A percentile compares a stretch with the other conserved stretches of the same genome.
Conservation (phyloP, 1,140 invertebrate species). For the Tribolium castaneum region DNA sequence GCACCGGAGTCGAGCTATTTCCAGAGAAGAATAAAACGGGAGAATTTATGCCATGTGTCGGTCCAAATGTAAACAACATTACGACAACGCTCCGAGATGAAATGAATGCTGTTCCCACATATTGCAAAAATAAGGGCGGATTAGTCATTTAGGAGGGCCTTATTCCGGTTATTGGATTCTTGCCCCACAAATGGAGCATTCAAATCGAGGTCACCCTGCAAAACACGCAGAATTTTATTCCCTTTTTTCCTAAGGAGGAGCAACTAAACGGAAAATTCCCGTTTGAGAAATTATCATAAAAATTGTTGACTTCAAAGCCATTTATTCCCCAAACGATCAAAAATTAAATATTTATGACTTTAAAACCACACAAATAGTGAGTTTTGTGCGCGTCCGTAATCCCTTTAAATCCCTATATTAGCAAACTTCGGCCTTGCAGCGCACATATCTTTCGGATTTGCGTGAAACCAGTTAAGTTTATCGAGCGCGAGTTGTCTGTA, state of each 20-base stretch:
- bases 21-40: slow-evolving; percentile 1
- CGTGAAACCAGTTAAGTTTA: slow-evolving; percentile 1
- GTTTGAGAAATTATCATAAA: too few relatives aligned
- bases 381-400: not conserved
- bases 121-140: slow-evolving; percentile 28
- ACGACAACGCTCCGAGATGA: not conserved
- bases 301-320: not conserved
- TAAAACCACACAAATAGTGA: not conserved
- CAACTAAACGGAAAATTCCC: too few relatives aligned
- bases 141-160: slow-evolving; percentile 11
- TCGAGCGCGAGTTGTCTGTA: not conserved
- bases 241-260: too few relatives aligned
- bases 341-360: not conserved
- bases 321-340: not conserved
- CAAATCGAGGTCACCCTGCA: not conserved
- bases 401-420: not conserved
- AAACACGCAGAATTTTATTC: too few relatives aligned
- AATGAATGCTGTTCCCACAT: slow-evolving; percentile 19
- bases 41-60: slow-evolving; percentile 19
- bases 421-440: not conserved
- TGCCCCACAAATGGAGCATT: not conserved
- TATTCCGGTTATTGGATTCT: slow-evolving; percentile 17
- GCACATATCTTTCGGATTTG: not conserved
- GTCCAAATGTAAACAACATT: slow-evolving; percentile 19
- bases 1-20: not conserved